These are phyloP conservation scores for Balaeniceps rex DNA, from an alignment of 2,113 vertebrate genomes.

Conservation along the genomic window DNA sequence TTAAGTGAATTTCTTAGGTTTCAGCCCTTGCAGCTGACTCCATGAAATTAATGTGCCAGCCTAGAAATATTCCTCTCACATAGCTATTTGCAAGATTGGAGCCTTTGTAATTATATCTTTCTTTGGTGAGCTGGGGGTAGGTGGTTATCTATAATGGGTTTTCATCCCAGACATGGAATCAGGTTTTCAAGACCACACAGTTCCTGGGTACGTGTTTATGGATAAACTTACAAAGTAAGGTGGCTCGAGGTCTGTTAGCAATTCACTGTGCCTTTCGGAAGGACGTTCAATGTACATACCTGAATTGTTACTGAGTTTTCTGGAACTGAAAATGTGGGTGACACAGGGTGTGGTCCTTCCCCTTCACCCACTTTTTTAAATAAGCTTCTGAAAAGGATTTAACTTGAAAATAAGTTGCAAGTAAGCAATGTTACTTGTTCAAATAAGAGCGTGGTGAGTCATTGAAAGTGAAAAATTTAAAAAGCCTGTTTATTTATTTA, in stretches of 20 bases:
- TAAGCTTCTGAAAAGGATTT: background rate
- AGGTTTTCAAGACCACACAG: background rate
- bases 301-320: background rate
- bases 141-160: background rate
- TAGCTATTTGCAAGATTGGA: background rate
- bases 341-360: background rate
- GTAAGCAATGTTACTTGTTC: background rate
- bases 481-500: background rate
- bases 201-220: background rate
- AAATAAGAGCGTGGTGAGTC: background rate
- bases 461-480: background rate
- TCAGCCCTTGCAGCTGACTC: background rate
- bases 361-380: background rate
- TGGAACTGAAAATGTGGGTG: background rate
- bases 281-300: background rate
- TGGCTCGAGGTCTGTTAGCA: background rate
- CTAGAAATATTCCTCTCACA: background rate
- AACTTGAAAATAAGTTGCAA: background rate
- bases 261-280: rapidly evolving
- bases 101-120: background rate
- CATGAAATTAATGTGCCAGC: background rate
- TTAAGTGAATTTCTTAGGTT: background rate
- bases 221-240: background rate
- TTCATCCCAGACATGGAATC: background rate
- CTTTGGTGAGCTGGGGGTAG: background rate